Percentiles rank a stretch among this genome's conserved stretches.
These are phyloP conservation scores for Chloropsis hardwickii DNA, from an alignment of 2,113 vertebrate genomes.

Conservation along the genomic window DNA sequence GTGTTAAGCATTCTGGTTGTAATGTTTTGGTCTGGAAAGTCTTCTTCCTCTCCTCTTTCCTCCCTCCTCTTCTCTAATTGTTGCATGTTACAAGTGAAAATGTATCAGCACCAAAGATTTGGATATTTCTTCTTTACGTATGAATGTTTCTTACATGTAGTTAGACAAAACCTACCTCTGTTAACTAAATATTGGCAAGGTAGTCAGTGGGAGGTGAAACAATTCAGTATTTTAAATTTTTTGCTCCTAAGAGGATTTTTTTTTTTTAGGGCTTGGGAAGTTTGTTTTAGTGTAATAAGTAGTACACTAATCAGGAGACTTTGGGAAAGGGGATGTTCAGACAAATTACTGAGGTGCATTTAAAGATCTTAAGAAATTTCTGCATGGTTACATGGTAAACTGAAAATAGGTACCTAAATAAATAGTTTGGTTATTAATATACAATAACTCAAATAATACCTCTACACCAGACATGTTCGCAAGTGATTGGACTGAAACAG, in stretches of 20 bases:
- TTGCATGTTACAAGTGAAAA: neutral
- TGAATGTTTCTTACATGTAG: neutral
- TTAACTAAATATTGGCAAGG: neutral
- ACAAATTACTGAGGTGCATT: neutral
- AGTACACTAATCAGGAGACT: neutral
- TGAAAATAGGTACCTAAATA: neutral
- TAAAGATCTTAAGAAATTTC: neutral
- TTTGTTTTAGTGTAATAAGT: neutral
- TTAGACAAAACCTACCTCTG: neutral
- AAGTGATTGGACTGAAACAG: neutral
- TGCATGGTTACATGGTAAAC: neutral
- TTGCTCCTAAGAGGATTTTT: neutral
- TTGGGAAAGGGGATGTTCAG: neutral
- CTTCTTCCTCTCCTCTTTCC: neutral
- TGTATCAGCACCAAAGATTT: neutral
- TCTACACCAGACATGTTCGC: neutral
- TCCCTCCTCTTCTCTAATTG: neutral
- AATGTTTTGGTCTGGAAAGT: neutral
- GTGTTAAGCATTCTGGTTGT: neutral
- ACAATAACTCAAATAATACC: neutral
- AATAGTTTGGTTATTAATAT: neutral
- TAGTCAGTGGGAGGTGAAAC: neutral
- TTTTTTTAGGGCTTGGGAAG: neutral
- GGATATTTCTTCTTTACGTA: neutral
- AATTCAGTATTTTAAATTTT: neutral